Conservation (phyloP, 2,113 vertebrate species). For the Noturus placidus region DNA sequence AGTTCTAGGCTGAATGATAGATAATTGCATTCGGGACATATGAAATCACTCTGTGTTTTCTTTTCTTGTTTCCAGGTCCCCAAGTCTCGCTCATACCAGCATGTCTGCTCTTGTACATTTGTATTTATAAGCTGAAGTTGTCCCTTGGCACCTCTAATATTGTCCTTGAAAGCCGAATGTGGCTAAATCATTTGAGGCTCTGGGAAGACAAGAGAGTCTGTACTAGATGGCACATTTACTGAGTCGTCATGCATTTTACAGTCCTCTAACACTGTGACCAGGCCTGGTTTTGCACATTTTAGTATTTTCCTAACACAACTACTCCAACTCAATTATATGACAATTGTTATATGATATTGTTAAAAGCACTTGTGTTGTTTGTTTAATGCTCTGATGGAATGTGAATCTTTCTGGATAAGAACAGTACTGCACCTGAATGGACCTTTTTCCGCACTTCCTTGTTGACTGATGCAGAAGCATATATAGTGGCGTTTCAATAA, state of each 20-base stretch:
- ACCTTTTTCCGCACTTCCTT: background rate
- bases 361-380: background rate
- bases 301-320: background rate
- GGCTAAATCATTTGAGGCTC: background rate
- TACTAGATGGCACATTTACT: background rate
- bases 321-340: background rate
- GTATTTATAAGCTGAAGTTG: constrained; percentile 9
- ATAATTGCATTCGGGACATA: background rate
- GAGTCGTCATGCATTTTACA: background rate
- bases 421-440: background rate
- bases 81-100: background rate
- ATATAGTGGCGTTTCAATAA: background rate
- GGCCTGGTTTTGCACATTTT: background rate
- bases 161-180: background rate
- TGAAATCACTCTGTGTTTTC: background rate
- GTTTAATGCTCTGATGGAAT: background rate
- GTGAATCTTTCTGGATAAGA: background rate
- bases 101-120: constrained; percentile 14
- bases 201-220: background rate
- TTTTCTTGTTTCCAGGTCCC: background rate
- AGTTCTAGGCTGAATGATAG: background rate
- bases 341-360: background rate
- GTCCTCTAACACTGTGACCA: background rate
- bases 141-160: background rate
- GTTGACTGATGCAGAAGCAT: background rate